Percentiles rank a stretch among this genome's conserved stretches.
Conservation (phyloP, 2,888 invertebrate genomes). For the Scotopteryx bipunctaria region DNA sequence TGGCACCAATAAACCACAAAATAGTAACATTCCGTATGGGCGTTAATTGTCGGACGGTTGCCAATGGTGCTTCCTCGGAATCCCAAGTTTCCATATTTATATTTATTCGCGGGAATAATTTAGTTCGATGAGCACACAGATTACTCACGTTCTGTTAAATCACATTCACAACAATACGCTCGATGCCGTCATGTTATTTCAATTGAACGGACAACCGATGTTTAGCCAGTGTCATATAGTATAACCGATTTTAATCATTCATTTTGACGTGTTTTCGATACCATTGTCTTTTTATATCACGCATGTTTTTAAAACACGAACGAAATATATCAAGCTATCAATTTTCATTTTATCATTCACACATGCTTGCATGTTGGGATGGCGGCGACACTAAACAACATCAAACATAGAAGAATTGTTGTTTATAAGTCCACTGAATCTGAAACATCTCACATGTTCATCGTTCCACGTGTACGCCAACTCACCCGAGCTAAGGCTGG, state of each 20-base stretch:
- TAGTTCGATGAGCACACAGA: constrained; percentile 13
- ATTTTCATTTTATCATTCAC: background rate
- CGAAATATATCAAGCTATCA: background rate
- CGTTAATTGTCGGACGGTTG: constrained; percentile 11
- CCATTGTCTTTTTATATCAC: background rate
- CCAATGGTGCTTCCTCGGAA: constrained; percentile 36
- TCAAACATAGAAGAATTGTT: no score
- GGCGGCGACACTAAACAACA: background rate
- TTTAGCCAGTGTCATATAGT: constrained; percentile 14
- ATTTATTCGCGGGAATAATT: constrained; percentile 26
- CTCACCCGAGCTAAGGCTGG: constrained; percentile 17
- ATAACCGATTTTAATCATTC: constrained; percentile 9
- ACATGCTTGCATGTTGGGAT: background rate
- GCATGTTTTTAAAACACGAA: background rate
- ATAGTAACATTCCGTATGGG: background rate
- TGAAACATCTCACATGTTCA: background rate
- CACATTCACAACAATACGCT: constrained; percentile 21
- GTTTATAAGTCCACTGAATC: background rate
- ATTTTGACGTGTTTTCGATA: background rate
- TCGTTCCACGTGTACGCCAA: constrained; percentile 1
- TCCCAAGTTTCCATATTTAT: constrained; percentile 23
- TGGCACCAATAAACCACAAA: constrained; percentile 5
- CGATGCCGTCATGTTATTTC: constrained; percentile 29
- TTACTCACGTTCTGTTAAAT: constrained; percentile 25
- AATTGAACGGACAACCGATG: constrained; percentile 13